A percentile compares a stretch with the other conserved stretches of the same genome.
Conservation (phyloP, 2,113 vertebrate species). For the Phalacrocorax carbo region DNA sequence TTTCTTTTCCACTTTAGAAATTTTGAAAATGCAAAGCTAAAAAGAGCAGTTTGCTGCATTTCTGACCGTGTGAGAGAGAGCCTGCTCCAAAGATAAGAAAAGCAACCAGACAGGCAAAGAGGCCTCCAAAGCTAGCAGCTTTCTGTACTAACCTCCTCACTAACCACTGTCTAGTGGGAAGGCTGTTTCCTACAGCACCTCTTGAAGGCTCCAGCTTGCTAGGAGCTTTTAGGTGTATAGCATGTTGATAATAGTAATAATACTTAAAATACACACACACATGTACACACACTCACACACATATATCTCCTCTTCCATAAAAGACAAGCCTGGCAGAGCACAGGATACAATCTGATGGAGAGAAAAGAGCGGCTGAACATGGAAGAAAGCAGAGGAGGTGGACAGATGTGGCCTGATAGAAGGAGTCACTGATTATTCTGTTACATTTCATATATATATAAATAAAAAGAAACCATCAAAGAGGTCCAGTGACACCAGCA, state of each 20-base stretch:
- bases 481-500: neutral
- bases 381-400: constrained; percentile 20
- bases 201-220: constrained; percentile 53
- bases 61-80: constrained; percentile 22
- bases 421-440: neutral
- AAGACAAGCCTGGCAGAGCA: constrained; percentile 27
- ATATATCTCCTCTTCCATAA: constrained; percentile 31
- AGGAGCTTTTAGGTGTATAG: constrained; percentile 60
- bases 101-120: constrained; percentile 32
- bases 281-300: neutral
- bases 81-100: constrained; percentile 32
- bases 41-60: constrained; percentile 38
- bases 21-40: constrained; percentile 48
- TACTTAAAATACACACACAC: constrained; percentile 9
- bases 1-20: neutral
- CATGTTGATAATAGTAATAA: constrained; percentile 15
- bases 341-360: neutral
- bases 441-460: neutral
- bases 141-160: neutral
- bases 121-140: constrained; percentile 44
- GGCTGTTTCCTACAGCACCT: constrained; percentile 56
- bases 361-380: neutral
- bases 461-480: constrained; percentile 7
- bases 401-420: neutral
- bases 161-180: neutral